Evolutionary conservation across 2,113 vertebrate species (phyloP).

Genomic region (Alethe castanea): DNA sequence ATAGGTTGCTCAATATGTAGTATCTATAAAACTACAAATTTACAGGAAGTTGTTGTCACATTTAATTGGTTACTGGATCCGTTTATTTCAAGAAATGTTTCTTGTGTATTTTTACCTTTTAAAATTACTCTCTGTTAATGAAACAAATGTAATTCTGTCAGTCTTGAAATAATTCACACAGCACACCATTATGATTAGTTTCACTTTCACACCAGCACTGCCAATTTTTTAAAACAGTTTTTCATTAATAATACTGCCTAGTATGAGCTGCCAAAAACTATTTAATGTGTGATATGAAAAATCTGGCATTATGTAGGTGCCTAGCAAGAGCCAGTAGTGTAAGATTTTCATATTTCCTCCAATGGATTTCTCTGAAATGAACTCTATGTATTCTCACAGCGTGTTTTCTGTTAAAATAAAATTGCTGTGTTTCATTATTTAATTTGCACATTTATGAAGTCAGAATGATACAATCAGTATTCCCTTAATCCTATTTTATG

Average conservation of each 20-base stretch:
- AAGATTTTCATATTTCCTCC: background rate
- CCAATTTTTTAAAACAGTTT: constrained; percentile 37
- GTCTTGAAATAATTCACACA: constrained; percentile 9
- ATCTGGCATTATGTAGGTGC: background rate
- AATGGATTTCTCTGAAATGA: background rate
- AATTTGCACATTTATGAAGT: background rate
- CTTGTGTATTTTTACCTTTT: constrained; percentile 2
- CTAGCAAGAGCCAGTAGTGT: background rate
- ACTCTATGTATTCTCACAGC: background rate
- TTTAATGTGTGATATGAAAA: constrained; percentile 28
- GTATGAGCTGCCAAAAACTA: constrained; percentile 20
- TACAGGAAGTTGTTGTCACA: background rate
- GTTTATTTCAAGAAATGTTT: background rate
- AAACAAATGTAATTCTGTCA: constrained; percentile 30
- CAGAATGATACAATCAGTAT: background rate
- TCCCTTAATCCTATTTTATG: background rate
- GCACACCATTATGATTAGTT: constrained; percentile 15
- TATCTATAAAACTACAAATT: background rate
- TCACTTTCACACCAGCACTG: background rate
- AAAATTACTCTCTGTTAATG: background rate
- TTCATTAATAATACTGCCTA: constrained; percentile 29
- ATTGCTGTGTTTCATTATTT: background rate
- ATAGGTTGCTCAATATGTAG: background rate
- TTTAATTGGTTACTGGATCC: constrained; percentile 7
- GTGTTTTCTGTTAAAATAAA: background rate